Evolutionary conservation across 2,113 vertebrate genomes (phyloP).

Genomic region (Scomber japonicus): DNA sequence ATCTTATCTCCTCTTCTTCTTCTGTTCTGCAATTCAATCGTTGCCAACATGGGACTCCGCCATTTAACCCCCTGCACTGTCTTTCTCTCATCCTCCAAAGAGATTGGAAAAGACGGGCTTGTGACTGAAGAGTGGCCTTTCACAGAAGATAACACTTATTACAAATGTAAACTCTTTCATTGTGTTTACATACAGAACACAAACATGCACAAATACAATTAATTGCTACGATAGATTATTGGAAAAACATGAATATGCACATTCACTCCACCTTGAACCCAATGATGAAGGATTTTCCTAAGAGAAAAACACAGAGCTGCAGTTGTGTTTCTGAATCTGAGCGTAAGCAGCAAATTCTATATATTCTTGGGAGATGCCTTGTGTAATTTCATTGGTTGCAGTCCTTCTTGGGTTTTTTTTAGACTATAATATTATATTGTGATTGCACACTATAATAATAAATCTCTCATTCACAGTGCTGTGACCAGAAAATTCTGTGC

Average conservation of each 20-base stretch:
- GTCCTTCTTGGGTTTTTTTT: conserved; percentile 27
- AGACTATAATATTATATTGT: conserved; percentile 39
- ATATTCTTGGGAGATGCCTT: conserved; percentile 17
- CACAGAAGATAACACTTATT: conserved; percentile 25
- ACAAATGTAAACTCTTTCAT: conserved; percentile 16
- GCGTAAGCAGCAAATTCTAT: conserved; percentile 23
- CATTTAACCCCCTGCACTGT: conserved; percentile 37
- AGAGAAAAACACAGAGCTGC: conserved; percentile 6
- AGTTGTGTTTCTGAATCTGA: conserved; percentile 7
- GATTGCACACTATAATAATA: conserved; percentile 52
- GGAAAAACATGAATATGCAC: background rate
- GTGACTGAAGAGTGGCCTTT: conserved; percentile 24
- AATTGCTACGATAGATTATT: conserved; percentile 2
- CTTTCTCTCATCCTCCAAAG: conserved; percentile 28
- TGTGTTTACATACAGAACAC: background rate
- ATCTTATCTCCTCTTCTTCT: conserved; percentile 53
- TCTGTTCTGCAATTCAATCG: conserved; percentile 71
- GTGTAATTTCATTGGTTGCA: conserved; percentile 36
- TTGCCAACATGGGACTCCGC: conserved; percentile 34
- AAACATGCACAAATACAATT: conserved; percentile 4
- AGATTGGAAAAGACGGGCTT: conserved; percentile 38
- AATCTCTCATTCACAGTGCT: conserved; percentile 64
- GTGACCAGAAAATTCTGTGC: conserved; percentile 48
- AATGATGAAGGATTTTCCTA: conserved; percentile 1
- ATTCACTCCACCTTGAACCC: background rate